phyloP scores from a whole-genome alignment of 2,888 invertebrate genomes.

The Tetanocera ferruginea region DNA sequence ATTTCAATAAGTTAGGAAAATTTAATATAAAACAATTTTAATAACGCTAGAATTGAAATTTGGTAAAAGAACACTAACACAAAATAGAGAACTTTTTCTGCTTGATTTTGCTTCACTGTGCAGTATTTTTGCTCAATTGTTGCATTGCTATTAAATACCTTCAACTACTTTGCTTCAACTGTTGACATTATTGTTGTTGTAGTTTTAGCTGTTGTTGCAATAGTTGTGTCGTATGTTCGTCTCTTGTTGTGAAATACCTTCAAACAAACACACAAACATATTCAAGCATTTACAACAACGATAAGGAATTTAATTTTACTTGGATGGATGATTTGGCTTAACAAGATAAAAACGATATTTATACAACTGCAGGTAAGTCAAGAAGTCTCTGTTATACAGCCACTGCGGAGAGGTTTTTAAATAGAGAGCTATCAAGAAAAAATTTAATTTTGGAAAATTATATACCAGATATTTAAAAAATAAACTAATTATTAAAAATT shows the following conservation, averaged over 20 bases:
- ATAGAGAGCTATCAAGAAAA: no score
- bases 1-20: no score
- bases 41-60: no score
- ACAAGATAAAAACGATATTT: slow-evolving; percentile 36
- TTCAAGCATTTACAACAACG: slow-evolving; percentile 7
- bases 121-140: neutral
- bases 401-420: no score
- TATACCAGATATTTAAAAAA: no score
- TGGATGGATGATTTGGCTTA: slow-evolving; percentile 29
- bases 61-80: neutral
- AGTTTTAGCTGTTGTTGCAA: slow-evolving; percentile 16
- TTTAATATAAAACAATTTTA: no score
- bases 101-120: neutral
- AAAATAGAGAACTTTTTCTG: neutral
- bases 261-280: neutral
- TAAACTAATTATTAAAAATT: no score
- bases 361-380: slow-evolving; percentile 28
- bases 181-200: neutral
- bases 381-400: neutral
- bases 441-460: no score
- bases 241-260: neutral
- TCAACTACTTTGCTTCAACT: neutral
- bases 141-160: neutral
- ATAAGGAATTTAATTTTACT: slow-evolving; percentile 33
- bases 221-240: slow-evolving; percentile 17